phyloP scores from a whole-genome alignment of 2,797 vertebrate species.

The Rhynchotus rufescens region DNA sequence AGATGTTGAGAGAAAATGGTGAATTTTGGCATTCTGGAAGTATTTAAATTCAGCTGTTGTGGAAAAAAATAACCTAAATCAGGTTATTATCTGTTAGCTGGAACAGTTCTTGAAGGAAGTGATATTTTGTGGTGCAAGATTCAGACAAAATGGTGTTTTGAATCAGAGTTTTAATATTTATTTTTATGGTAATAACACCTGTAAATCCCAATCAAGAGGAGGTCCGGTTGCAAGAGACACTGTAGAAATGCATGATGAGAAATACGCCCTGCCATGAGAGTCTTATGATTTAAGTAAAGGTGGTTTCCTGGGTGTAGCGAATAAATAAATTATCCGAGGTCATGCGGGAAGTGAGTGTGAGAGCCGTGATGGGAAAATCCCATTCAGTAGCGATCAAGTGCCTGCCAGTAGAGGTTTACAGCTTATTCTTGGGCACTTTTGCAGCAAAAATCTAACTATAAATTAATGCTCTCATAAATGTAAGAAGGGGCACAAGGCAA shows the following conservation, averaged over 20 bases:
- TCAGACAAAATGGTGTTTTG: neutral
- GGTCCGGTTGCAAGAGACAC: neutral
- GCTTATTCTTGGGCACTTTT: neutral
- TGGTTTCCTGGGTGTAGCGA: neutral
- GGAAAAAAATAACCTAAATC: neutral
- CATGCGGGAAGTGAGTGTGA: neutral
- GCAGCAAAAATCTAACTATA: neutral
- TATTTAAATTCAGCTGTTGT: neutral
- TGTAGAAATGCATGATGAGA: neutral
- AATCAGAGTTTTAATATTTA: neutral
- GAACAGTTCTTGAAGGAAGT: neutral
- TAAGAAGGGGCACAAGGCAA: neutral
- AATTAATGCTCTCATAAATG: neutral
- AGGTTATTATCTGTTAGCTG: neutral
- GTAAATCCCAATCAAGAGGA: neutral
- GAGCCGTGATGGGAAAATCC: fast-evolving
- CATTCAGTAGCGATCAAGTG: neutral
- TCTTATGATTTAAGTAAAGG: neutral
- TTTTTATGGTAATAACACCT: neutral
- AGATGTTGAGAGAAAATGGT: neutral
- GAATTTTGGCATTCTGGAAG: neutral
- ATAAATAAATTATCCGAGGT: neutral
- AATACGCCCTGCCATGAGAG: neutral
- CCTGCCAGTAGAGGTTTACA: neutral
- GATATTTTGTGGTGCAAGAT: neutral